A percentile compares a stretch with the other conserved stretches of the same genome.
Evolutionary conservation across 2,888 invertebrate genomes (phyloP).

Genomic region (Pseudococcus longispinus): DNA sequence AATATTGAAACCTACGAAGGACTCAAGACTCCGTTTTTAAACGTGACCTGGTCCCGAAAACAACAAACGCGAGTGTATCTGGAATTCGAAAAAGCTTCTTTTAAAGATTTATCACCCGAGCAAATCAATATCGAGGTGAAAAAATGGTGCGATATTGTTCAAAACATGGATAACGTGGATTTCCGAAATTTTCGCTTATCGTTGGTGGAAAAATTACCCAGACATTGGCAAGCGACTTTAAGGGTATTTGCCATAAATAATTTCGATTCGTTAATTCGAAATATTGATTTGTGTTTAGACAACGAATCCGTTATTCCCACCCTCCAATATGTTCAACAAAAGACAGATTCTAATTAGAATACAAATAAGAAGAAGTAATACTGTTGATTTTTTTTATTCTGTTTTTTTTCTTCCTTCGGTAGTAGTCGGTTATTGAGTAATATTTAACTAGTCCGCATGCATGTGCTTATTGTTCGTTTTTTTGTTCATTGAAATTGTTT

Average conservation of each 20-base stretch:
- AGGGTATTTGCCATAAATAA: neutral
- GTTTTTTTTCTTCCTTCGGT: neutral
- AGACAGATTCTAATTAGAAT: neutral
- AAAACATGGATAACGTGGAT: neutral
- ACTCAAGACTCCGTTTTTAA: neutral
- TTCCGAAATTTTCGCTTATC: neutral
- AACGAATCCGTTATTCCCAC: neutral
- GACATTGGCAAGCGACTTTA: neutral
- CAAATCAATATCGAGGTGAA: neutral
- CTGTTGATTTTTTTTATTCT: neutral
- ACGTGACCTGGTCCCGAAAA: conserved; percentile 11
- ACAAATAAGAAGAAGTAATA: neutral
- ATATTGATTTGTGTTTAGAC: neutral
- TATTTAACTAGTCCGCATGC: neutral
- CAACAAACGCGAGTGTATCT: neutral
- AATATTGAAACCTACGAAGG: neutral
- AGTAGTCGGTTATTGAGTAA: neutral
- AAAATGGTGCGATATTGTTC: neutral
- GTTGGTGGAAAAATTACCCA: neutral
- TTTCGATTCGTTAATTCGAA: neutral
- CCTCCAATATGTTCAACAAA: neutral
- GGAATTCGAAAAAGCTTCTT: neutral
- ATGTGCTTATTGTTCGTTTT: neutral
- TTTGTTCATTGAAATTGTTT: neutral
- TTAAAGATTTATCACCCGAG: neutral